These are phyloP conservation scores for Stegodyphus dumicola DNA, from an alignment of 1,140 invertebrate species.

Conservation along the genomic window DNA sequence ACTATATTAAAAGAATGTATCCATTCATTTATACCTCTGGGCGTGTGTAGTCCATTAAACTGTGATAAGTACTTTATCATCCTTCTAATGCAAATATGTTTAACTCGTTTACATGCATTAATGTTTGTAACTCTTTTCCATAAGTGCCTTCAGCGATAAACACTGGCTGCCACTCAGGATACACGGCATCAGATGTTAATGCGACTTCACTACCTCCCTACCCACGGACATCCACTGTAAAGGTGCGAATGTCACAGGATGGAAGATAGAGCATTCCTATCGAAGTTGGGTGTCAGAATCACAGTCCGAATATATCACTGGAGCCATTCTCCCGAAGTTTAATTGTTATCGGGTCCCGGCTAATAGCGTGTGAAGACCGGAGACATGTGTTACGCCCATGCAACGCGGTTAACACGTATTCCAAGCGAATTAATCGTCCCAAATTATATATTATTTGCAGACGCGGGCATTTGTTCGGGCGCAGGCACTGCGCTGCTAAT, in stretches of 20 bases:
- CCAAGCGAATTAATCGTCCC: slow-evolving; percentile 26
- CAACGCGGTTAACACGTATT: slow-evolving; percentile 9
- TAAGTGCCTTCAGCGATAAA: no score
- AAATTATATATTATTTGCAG: slow-evolving; percentile 45
- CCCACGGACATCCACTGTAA: background rate
- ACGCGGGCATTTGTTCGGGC: slow-evolving; percentile 3
- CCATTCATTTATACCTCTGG: no score
- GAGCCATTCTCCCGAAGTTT: background rate
- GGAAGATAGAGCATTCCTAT: no score
- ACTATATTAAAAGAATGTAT: no score
- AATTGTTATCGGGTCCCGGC: slow-evolving; percentile 31
- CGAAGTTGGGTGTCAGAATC: no score
- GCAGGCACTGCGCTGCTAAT: slow-evolving; percentile 5
- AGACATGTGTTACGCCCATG: slow-evolving; percentile 8
- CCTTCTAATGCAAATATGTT: no score
- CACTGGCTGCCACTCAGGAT: no score
- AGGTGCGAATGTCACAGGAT: no score
- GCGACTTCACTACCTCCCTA: background rate
- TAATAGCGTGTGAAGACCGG: slow-evolving; percentile 16
- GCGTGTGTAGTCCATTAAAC: no score
- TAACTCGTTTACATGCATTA: no score
- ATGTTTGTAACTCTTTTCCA: no score
- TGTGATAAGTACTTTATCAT: no score
- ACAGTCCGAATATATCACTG: background rate
- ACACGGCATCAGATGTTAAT: background rate